Conservation (phyloP, 2,888 invertebrate genomes). For the Parapristionchus giblindavisi region DNA sequence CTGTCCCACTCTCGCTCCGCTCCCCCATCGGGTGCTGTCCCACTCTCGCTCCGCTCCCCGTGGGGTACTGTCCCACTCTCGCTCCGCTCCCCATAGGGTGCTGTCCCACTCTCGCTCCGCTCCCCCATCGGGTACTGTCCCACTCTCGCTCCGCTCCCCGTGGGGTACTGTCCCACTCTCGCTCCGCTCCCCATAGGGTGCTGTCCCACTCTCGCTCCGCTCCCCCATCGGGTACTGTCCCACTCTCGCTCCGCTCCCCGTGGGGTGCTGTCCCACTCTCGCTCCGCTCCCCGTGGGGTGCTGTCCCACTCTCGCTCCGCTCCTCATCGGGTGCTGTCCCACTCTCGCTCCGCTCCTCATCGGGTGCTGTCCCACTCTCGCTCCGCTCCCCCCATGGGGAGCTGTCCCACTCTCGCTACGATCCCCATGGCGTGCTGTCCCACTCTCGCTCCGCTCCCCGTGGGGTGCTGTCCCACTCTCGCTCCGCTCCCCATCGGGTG, state of each 20-base stretch:
- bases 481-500: neutral
- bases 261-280: neutral
- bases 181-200: too few species aligned
- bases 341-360: neutral
- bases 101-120: neutral
- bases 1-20: neutral
- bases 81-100: neutral
- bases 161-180: too few species aligned
- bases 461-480: neutral
- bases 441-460: too few species aligned
- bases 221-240: neutral
- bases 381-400: neutral
- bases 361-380: neutral
- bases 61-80: neutral
- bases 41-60: conserved; percentile 88
- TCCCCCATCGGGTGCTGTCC: conserved; percentile 62
- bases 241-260: neutral
- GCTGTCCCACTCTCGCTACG: too few species aligned
- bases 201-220: neutral
- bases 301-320: too few species aligned
- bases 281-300: too few species aligned
- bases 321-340: neutral
- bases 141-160: too few species aligned
- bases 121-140: neutral
- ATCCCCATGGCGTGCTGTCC: too few species aligned